A percentile compares a stretch with the other conserved stretches of the same genome.
Conservation (phyloP, 1,140 invertebrate species). For the Portunus trituberculatus region DNA sequence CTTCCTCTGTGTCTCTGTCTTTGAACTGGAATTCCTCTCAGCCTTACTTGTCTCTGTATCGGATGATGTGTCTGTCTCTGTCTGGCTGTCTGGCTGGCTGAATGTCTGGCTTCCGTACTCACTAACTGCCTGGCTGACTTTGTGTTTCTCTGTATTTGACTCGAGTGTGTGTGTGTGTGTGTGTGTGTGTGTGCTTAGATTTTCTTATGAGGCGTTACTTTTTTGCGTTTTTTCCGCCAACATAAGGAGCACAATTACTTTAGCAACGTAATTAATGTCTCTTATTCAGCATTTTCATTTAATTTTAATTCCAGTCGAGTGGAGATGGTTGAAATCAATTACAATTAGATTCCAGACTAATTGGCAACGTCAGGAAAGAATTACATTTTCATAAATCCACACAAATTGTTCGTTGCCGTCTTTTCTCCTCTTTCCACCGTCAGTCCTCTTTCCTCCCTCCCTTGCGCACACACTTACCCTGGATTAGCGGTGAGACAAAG, state of each 20-base stretch:
- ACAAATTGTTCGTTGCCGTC: background rate
- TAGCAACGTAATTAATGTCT: too few relatives aligned
- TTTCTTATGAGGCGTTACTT: too few relatives aligned
- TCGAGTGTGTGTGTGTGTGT: background rate
- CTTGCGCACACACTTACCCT: too few relatives aligned
- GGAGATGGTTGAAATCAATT: background rate
- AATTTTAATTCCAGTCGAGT: background rate
- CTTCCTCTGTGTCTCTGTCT: background rate
- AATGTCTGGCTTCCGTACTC: too few relatives aligned
- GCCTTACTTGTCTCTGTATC: background rate
- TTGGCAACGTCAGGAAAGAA: background rate
- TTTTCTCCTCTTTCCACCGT: background rate
- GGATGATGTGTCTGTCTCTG: background rate
- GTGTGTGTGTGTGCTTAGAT: too few relatives aligned
- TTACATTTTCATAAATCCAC: background rate
- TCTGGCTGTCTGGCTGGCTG: background rate
- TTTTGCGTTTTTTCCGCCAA: too few relatives aligned
- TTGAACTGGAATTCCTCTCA: background rate
- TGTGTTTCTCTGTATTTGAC: background rate
- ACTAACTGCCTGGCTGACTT: background rate
- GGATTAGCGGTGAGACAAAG: too few relatives aligned
- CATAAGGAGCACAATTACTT: too few relatives aligned
- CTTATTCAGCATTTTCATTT: background rate
- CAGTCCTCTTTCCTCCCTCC: too few relatives aligned
- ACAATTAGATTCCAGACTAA: background rate